Evolutionary conservation across 2,113 vertebrate species (phyloP).

Genomic region (Gorsachius goisagi): DNA sequence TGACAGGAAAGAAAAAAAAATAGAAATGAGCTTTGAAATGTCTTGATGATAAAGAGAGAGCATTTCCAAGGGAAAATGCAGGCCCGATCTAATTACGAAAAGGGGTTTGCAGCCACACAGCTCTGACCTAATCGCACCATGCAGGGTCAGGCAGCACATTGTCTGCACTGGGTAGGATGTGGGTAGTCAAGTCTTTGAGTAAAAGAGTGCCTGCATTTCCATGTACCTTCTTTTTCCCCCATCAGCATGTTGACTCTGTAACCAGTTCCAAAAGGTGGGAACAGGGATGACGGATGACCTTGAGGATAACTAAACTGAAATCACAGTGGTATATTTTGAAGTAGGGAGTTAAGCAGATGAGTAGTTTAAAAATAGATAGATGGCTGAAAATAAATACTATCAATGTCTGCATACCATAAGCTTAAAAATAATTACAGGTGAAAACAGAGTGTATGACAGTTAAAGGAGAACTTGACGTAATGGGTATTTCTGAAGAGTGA

Average conservation of each 20-base stretch:
- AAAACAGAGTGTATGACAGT: background rate
- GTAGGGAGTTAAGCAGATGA: background rate
- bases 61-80: constrained; percentile 26
- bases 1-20: background rate
- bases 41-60: background rate
- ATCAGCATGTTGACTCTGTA: background rate
- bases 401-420: background rate
- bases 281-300: background rate
- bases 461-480: background rate
- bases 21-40: background rate
- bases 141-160: background rate
- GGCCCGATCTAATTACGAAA: constrained; percentile 10
- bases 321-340: background rate
- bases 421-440: background rate
- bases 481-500: background rate
- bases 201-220: background rate
- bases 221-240: background rate
- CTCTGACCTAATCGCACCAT: background rate
- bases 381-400: background rate
- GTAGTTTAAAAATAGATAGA: background rate
- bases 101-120: background rate
- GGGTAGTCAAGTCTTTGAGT: background rate
- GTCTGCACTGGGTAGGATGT: background rate
- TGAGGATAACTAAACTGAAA: background rate
- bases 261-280: background rate